Evolutionary conservation across 2,797 vertebrate species (phyloP), one percentile per base, ranked within the genome.

Genomic region (Hyperoplus lanceolatus): DNA sequence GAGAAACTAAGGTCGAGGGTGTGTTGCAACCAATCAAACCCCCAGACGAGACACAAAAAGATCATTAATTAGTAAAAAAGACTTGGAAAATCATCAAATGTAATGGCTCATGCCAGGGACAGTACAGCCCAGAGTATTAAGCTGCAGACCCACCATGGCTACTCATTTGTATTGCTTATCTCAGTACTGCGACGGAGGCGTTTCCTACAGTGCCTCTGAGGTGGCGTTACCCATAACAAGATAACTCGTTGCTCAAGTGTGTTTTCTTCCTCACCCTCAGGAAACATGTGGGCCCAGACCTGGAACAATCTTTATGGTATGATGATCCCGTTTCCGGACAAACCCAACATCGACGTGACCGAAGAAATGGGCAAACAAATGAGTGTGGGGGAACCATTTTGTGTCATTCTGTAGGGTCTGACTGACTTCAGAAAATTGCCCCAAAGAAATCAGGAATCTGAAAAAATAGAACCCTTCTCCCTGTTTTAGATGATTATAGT

Each of bases 281-380:
- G 98, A 83, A 96, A 99, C 85, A 99, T 99, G 98, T 99, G 98
- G 98, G 95, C 97, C 64, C 98, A 99, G 90, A 96, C 96, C 60
- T 99, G 98, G 98, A 97, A 98, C 87, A 99, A 97, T 82, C 94
- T 99, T 89, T 99, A 99, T 0, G 89, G 93, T 67, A 88, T 97
- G 95, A 97, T 99, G 96, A 93, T 97, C 69, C 98, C 98, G 65
- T 99, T 96, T 90, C 97, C 98, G 1, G 73, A 93, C 58, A 98
- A 98, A 85, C 96, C 97, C 75, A 98, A 96, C 76, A 75, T 99
- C 0, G 98, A 99, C 46, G 97, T 99, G 80, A 97, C 97, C 0
- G 71, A 86, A 0, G 81, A 93, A 55, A 99, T 99, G 98, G 83
- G 78, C 48, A 70, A 89, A 49, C 82, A 97, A 94, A 98, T 99